Conservation (phyloP, 2,113 vertebrate species). For the Nycticorax nycticorax region DNA sequence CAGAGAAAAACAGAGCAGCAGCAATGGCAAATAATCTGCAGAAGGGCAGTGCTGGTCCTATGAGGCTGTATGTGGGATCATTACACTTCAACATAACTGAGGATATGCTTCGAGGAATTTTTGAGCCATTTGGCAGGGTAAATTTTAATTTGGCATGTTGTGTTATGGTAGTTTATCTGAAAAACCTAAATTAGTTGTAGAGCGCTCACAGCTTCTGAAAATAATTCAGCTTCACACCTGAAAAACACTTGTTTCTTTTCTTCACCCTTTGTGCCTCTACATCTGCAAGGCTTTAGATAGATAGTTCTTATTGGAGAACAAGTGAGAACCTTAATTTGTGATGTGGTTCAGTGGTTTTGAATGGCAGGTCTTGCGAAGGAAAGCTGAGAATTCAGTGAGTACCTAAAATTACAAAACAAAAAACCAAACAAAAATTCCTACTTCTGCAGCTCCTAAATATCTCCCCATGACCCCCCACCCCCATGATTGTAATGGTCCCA, state of each 20-base stretch:
- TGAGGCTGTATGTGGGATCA: constrained; percentile 93
- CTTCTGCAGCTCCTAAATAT: not conserved
- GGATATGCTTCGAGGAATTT: constrained; percentile 96
- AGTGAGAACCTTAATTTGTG: not conserved
- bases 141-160: not conserved
- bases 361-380: not conserved
- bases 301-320: not conserved
- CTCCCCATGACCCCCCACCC: too few species aligned
- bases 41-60: constrained; percentile 89
- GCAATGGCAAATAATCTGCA: constrained; percentile 94
- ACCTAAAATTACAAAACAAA: not conserved
- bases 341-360: not conserved
- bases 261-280: not conserved
- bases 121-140: constrained; percentile 95
- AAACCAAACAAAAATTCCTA: not conserved
- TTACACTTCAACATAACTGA: constrained; percentile 98
- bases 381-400: not conserved
- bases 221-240: not conserved
- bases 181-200: not conserved
- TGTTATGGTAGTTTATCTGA: not conserved
- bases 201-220: not conserved
- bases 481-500: rapidly evolving
- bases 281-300: not conserved
- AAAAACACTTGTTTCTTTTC: not conserved
- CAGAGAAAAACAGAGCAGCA: constrained; percentile 96